Percentiles rank a stretch among this genome's conserved stretches.
These are phyloP conservation scores for Rhabdomys pumilio DNA, from an alignment of 2,797 vertebrate genomes.

Conservation along the genomic window DNA sequence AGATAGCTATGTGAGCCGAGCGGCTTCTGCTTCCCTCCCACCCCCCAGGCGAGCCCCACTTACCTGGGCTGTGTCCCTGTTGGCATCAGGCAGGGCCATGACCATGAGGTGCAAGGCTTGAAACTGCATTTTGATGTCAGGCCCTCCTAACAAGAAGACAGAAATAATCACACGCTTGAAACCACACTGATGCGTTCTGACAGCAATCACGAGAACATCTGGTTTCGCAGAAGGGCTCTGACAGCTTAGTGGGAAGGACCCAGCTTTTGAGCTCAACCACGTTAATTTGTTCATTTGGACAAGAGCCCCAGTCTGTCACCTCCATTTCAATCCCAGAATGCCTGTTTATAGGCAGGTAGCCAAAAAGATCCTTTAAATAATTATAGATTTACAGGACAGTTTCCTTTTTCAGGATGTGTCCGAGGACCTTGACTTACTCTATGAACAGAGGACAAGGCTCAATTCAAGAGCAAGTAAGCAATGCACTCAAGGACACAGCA, in stretches of 20 bases:
- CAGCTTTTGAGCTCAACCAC: background rate
- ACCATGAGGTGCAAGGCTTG: conserved; percentile 97
- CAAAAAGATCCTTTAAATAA: background rate
- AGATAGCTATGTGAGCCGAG: background rate
- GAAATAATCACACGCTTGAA: conserved; percentile 55
- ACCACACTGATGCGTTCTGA: background rate
- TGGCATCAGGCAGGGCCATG: conserved; percentile 95
- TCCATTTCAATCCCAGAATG: background rate
- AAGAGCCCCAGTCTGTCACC: background rate
- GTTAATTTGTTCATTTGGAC: background rate
- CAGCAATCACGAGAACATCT: conserved; percentile 23
- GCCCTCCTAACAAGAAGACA: conserved; percentile 91
- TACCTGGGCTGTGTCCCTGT: conserved; percentile 96
- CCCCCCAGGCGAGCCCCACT: conserved; percentile 56
- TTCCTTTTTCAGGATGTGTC: conserved; percentile 28
- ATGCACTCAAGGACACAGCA: background rate
- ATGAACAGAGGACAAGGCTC: background rate
- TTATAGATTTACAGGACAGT: background rate
- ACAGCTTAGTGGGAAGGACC: background rate
- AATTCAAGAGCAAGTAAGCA: conserved; percentile 46
- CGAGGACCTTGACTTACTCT: background rate
- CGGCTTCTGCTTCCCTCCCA: background rate
- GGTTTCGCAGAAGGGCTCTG: conserved; percentile 7
- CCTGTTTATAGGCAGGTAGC: background rate
- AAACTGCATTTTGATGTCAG: conserved; percentile 94